phyloP scores from a whole-genome alignment of 2,113 vertebrate genomes.

The Gnathonemus echidnorhynchus region DNA sequence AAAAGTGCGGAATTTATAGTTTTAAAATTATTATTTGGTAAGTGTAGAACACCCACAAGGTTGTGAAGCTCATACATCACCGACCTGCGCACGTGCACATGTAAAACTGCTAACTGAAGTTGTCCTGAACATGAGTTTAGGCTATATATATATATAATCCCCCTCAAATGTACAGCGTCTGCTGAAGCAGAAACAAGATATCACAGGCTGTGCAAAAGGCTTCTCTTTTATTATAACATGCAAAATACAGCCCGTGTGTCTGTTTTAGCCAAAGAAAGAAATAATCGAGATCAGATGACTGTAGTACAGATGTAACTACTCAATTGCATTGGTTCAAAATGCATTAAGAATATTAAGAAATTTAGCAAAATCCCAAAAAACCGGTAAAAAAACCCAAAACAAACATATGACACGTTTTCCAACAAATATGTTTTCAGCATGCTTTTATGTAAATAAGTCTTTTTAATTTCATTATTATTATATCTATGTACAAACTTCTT shows the following conservation, averaged over 20 bases:
- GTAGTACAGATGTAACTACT: constrained; percentile 67
- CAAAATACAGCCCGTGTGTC: constrained; percentile 78
- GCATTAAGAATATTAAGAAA: constrained; percentile 93
- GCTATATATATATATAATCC: neutral
- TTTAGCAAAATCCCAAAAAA: constrained; percentile 92
- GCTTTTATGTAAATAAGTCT: constrained; percentile 76
- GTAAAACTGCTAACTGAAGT: neutral
- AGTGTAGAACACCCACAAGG: neutral
- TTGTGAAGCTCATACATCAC: neutral
- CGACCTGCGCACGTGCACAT: neutral
- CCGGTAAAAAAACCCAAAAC: constrained; percentile 82
- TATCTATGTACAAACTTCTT: constrained; percentile 75
- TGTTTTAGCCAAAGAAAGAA: constrained; percentile 63
- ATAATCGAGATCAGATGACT: constrained; percentile 59
- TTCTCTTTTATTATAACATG: constrained; percentile 77
- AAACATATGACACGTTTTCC: constrained; percentile 63
- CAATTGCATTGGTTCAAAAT: constrained; percentile 70
- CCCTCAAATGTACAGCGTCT: neutral
- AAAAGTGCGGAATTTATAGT: neutral
- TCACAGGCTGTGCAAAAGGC: constrained; percentile 51
- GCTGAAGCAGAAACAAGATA: constrained; percentile 40
- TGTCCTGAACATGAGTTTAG: neutral
- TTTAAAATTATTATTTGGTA: neutral
- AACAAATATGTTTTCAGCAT: constrained; percentile 66
- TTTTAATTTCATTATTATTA: constrained; percentile 37